Base-by-base conservation (phyloP, 2,113 vertebrate species). In the Heloderma charlesbogerti region DNA sequence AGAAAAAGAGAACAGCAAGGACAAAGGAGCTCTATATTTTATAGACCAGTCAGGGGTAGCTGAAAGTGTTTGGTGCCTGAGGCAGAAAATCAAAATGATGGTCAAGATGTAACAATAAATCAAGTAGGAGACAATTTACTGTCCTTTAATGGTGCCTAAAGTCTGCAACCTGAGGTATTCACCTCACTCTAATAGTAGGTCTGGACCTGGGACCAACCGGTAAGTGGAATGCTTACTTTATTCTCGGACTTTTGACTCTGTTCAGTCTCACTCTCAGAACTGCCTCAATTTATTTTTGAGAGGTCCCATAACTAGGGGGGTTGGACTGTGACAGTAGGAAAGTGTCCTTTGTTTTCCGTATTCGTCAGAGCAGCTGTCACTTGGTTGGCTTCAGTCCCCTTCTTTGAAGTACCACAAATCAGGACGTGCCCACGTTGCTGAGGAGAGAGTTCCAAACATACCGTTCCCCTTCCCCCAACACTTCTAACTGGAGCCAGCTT, bases 261-360 rank as follows among this genome's bases (percentile, higher is more conserved):
- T 72, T 79, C 84, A 13, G 4, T 1, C 25, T 88, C 54, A 0
- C n/a, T n/a, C n/a, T n/a, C n/a, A n/a, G n/a, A 0, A 75, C 48
- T 92, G 63, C 3, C 6, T 91, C 6, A n/a, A 1, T 87, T 31
- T 0, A 4, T 90, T 79, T 84, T 40, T 27, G 0, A 43, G 1
- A 84, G 1, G 4, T 88, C 84, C 84, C n/a, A 4, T 18, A 37
- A 31, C 6, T 43, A 72, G 27, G 66, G 40, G 37, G 20, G 22
- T 48, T 7, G 54, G 69, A n/a, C 20, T 83, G 1, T 66, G 29
- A 63, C 66, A 29, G 71, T 25, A 37, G 29, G 48, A 25, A 74
- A 75, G 18, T 83, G 66, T 45, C 0, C 43, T 91, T 92, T 51
- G 5, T 9, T 63, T 87, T 45, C 63, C 88, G 1, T 7, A 22